Conservation (phyloP, 2,888 invertebrate genomes). For the Ryuthela nishihirai region DNA sequence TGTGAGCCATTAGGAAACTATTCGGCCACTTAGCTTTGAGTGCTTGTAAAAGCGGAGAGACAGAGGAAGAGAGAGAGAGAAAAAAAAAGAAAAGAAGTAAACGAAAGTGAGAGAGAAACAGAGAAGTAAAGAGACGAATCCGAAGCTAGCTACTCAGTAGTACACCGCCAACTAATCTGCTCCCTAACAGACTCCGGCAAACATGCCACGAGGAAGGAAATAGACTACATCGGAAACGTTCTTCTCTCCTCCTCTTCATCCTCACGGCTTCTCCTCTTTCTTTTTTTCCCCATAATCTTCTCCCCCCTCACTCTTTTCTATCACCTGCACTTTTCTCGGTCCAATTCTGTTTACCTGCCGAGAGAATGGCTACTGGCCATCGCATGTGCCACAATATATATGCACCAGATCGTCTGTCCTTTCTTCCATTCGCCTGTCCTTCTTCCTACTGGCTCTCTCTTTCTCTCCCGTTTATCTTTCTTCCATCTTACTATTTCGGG, state of each 20-base stretch:
- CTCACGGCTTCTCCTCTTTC: constrained; percentile 11
- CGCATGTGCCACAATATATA: too few relatives aligned
- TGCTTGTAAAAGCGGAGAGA: constrained; percentile 30
- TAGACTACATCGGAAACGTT: constrained; percentile 19
- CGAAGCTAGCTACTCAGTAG: background rate
- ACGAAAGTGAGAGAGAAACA: constrained; percentile 4
- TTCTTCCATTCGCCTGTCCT: too few relatives aligned
- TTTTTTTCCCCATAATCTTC: too few relatives aligned
- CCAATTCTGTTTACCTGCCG: constrained; percentile 31
- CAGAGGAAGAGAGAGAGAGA: constrained; percentile 7
- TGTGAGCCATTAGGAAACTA: constrained; percentile 26
- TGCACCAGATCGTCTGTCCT: too few relatives aligned
- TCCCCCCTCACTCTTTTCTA: too few relatives aligned
- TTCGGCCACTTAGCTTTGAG: constrained; percentile 34
- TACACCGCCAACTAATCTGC: constrained; percentile 22
- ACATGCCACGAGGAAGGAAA: constrained; percentile 12
- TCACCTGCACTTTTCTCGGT: too few relatives aligned
- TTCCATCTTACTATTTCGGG: constrained; percentile 14
- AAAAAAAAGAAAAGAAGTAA: constrained; percentile 4
- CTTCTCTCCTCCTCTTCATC: constrained; percentile 11
- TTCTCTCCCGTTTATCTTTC: constrained; percentile 4
- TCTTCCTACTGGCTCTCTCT: too few relatives aligned
- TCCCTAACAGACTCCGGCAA: too few relatives aligned
- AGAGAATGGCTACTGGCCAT: too few relatives aligned
- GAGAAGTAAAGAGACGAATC: constrained; percentile 4